These are phyloP conservation scores for Melieria omissa DNA, from an alignment of 2,888 invertebrate species.

Conservation along the genomic window DNA sequence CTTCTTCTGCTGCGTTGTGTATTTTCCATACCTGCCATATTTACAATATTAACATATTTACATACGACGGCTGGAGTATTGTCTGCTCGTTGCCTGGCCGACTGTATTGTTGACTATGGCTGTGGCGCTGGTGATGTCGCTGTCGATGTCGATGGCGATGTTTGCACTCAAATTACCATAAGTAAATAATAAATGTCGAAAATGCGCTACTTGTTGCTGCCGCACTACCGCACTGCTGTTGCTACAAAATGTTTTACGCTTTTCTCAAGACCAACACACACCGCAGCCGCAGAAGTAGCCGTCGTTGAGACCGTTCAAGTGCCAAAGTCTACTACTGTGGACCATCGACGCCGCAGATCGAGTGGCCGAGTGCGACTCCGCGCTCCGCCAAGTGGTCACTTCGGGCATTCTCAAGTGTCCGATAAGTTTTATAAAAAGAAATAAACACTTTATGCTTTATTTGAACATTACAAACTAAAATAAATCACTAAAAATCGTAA, in stretches of 20 bases:
- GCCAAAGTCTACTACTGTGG: constrained; percentile 58
- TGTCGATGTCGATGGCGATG: constrained; percentile 34
- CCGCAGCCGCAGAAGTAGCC: not conserved
- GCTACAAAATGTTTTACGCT: constrained; percentile 43
- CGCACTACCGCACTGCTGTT: constrained; percentile 3
- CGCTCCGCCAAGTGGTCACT: constrained; percentile 41
- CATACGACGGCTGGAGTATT: no score
- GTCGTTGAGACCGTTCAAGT: constrained; percentile 49
- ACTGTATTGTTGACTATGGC: not conserved
- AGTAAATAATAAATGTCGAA: constrained; percentile 53
- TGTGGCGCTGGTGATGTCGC: not conserved
- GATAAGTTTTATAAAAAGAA: constrained; percentile 3
- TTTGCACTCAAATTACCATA: constrained; percentile 64
- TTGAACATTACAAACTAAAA: not conserved
- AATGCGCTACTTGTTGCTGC: constrained; percentile 27
- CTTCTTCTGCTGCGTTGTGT: not conserved
- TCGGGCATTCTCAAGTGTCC: constrained; percentile 56
- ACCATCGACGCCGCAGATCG: constrained; percentile 42
- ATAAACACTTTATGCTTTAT: constrained; percentile 15
- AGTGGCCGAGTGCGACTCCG: constrained; percentile 54
- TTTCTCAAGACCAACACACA: constrained; percentile 44
- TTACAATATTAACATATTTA: not conserved
- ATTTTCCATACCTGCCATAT: not conserved
- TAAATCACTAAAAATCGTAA: not conserved
- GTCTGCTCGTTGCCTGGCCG: not conserved